A percentile compares a stretch with the other conserved stretches of the same genome.
These are phyloP conservation scores for fruit fly (Drosophila melanogaster) DNA, from an alignment of 1,140 invertebrate genomes.

Conservation along the genomic window Release_6_plus_ISO1_MT NT_033779.5:4887501-4888000, in stretches of 20 bases:
- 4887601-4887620: background rate
- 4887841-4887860: slow-evolving; percentile 71
- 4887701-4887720: slow-evolving; percentile 13
- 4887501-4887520: background rate
- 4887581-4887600: too few relatives aligned
- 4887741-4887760: slow-evolving; percentile 67
- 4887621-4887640: background rate
- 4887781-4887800: background rate
- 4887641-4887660: slow-evolving; percentile 36
- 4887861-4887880: slow-evolving; percentile 10
- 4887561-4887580: too few relatives aligned
- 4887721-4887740: slow-evolving; percentile 54
- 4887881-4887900: background rate
- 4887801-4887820: slow-evolving; percentile 30
- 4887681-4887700: slow-evolving; percentile 55
- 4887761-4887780: slow-evolving; percentile 30
- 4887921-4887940: slow-evolving; percentile 10
- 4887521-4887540: too few relatives aligned
- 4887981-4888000: slow-evolving; percentile 83
- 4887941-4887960: slow-evolving; percentile 74
- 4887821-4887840: slow-evolving; percentile 73
- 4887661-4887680: slow-evolving; percentile 20
- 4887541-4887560: background rate
- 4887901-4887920: slow-evolving; percentile 14
- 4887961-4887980: slow-evolving; percentile 82